Evolutionary conservation across 2,113 vertebrate species (phyloP).

Genomic region (Pampusana beccarii): DNA sequence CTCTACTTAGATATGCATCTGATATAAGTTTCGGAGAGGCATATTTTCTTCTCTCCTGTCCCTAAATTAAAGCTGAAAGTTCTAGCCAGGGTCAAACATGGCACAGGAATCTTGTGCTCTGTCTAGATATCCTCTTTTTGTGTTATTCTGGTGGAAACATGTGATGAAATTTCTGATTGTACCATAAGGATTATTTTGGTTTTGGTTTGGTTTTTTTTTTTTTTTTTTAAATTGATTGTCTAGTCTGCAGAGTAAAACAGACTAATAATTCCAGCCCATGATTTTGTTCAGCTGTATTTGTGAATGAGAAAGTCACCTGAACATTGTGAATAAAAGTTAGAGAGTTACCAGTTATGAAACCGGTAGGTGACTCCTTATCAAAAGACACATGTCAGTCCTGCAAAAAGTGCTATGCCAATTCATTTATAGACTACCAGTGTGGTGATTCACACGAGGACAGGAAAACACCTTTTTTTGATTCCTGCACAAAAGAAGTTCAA

Average conservation of each 20-base stretch:
- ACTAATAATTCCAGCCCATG: neutral
- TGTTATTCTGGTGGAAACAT: rapidly evolving
- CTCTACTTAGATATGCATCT: neutral
- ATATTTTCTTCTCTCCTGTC: neutral
- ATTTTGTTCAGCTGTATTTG: neutral
- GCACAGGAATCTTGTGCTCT: neutral
- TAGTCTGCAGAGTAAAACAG: too few species aligned
- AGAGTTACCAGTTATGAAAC: neutral
- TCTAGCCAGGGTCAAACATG: neutral
- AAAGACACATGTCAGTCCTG: neutral
- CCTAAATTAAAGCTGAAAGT: neutral
- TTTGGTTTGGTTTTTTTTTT: neutral
- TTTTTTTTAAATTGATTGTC: too few species aligned
- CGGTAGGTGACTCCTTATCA: rapidly evolving
- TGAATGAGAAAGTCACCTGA: neutral
- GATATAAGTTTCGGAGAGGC: neutral
- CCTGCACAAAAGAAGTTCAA: neutral
- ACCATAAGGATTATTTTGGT: neutral
- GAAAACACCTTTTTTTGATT: neutral
- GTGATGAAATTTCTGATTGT: neutral
- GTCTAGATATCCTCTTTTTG: neutral
- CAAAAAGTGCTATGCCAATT: rapidly evolving
- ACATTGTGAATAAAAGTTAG: neutral
- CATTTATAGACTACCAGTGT: rapidly evolving
- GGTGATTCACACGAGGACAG: rapidly evolving